These are phyloP conservation scores for Lepidostoma basale DNA, from an alignment of 1,140 invertebrate genomes.

Conservation along the genomic window DNA sequence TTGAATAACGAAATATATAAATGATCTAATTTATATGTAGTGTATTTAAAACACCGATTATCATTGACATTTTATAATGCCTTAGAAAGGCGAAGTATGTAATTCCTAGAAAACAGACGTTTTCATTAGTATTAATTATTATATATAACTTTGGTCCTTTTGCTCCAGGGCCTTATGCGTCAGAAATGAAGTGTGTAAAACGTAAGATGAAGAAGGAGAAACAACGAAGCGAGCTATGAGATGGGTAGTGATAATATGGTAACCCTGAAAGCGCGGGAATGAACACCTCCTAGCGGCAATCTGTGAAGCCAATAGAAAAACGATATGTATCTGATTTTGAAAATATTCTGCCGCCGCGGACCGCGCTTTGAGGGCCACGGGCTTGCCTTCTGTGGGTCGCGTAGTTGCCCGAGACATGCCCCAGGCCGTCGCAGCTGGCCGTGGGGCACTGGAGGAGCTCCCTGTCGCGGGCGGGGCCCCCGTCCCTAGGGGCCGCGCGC, in stretches of 20 bases:
- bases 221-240: too few species aligned
- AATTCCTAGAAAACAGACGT: too few species aligned
- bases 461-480: conserved; percentile 58
- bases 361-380: conserved; percentile 33
- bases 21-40: too few species aligned
- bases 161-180: too few species aligned
- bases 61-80: too few species aligned
- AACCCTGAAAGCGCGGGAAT: conserved; percentile 8
- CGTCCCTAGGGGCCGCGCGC: not conserved
- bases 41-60: too few species aligned
- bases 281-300: not conserved
- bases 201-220: too few species aligned
- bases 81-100: too few species aligned
- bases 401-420: conserved; percentile 86
- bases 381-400: conserved; percentile 75
- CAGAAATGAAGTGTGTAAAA: too few species aligned
- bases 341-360: not conserved
- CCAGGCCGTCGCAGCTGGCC: conserved; percentile 84
- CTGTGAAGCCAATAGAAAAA: not conserved
- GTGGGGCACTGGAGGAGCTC: conserved; percentile 85
- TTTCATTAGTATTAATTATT: too few species aligned
- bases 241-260: conserved; percentile 1
- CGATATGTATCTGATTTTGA: not conserved
- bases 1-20: too few species aligned
- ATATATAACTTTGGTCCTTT: too few species aligned